Evolutionary conservation across 2,113 vertebrate genomes (phyloP), one percentile per base, ranked within the genome.

Genomic region (Telmatochromis bifrenatus): DNA sequence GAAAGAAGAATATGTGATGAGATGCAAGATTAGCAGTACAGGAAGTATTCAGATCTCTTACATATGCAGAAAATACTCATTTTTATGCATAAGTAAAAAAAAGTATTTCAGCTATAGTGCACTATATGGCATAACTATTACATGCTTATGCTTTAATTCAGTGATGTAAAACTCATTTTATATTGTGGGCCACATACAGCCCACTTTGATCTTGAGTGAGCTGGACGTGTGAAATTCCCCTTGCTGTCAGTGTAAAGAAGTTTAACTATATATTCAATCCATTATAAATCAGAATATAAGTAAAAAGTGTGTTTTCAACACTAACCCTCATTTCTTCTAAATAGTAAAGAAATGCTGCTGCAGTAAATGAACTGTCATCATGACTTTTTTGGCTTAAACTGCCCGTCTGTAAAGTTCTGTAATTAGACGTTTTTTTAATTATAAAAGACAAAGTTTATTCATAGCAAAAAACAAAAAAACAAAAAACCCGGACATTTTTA

Each of bases 401-500:
- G 55, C 23, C 55, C 1, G 7, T 28, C 26, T 58, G 26, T 31
- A 4, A 58, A 35, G 3, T 65, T 65, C 31, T n/a, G 9, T 37
- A 65, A 37, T 65, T 37, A 37, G 60, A 35, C 2, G 1, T 7
- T 65, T 19, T 56, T 35, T 7, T 7, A 35, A 65, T 65, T 65
- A 65, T 35, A 62, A 35, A 35, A 65, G 9, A 65, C 31, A 65
- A 37, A 2, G 31, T 65, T 35, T n/a, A 11, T 65, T 65, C 28
- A 62, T 11, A 19, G 17, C 2, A 60, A 31, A 31, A 10, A 5
- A 26, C 26, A 15, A 1, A 0, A 9, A 58, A 58, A 17, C 2
- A 9, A 60, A 62, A 62, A 31, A 4, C 0, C 0, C 0, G 0
- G 17, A 35, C 31, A 62, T 62, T 62, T 11, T 35, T 62, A n/a